Percentiles rank a stretch among this genome's conserved stretches.
Evolutionary conservation across 2,113 vertebrate species (phyloP).

Genomic region (Lates calcarifer): DNA sequence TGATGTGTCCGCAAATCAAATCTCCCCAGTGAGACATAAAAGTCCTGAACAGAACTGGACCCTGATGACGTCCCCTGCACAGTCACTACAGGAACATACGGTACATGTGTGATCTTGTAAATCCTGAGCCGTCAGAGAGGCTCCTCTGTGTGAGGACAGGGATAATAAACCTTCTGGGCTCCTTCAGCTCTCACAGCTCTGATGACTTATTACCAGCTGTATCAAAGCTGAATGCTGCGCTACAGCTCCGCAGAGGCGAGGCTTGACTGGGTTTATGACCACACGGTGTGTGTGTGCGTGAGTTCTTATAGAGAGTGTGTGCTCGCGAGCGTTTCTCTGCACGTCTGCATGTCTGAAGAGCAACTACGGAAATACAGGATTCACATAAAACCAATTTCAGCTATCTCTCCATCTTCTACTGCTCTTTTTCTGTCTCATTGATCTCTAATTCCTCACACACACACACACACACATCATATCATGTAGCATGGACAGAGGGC

Average conservation of each 20-base stretch:
- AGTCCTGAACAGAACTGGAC: background rate
- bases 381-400: background rate
- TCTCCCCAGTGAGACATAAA: background rate
- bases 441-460: conserved; percentile 8
- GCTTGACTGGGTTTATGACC: conserved; percentile 22
- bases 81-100: background rate
- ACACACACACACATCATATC: conserved; percentile 3
- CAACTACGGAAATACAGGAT: background rate
- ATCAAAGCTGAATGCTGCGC: conserved; percentile 53
- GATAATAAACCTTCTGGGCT: conserved; percentile 52
- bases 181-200: conserved; percentile 58
- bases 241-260: conserved; percentile 26
- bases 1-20: background rate
- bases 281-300: background rate
- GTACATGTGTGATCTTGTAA: conserved; percentile 26
- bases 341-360: background rate
- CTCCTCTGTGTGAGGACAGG: conserved; percentile 31
- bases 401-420: background rate
- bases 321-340: background rate
- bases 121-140: conserved; percentile 9
- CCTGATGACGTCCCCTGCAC: background rate
- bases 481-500: background rate
- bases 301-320: background rate
- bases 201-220: conserved; percentile 59
- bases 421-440: background rate